Base-by-base conservation (phyloP, 2,797 vertebrate genomes). In the Danio jaintianensis region DNA sequence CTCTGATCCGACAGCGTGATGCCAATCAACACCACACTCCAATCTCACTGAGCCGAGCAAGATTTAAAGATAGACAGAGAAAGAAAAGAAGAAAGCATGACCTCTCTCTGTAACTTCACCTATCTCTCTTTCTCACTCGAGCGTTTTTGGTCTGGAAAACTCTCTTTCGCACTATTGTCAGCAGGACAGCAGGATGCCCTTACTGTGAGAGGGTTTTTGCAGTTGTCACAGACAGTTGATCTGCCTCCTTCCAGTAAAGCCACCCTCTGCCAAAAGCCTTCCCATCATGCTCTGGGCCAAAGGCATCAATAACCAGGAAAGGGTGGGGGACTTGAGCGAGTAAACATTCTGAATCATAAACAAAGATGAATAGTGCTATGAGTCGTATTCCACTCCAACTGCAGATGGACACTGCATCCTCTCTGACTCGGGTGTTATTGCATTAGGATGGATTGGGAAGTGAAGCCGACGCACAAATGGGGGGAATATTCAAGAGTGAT, bases 11-110 rank as follows among this genome's bases (percentile, higher is more conserved):
- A 85, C 91, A 91, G 91, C 89, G 79, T 81, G 91, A 84, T 82
- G 86, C 90, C 90, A 93, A 93, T 94, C 91, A 93, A 91, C 93
- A 89, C 90, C 78, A 83, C 69, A 43, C 68, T 77, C 72, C 12
- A 74, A 76, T 64, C 71, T 81, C 59, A 45, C 80, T 73, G 81
- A 83, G 83, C n/a, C 16, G 20, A 59, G 56, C 20, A 42, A 72
- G 76, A 77, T 81, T 80, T 84, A 86, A 82, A 82, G 59, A 79
- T 59, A 75, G 48, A 67, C 53, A 56, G 70, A 64, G 40, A 52
- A 43, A 47, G 61, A 67, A 85, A 73, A 74, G 64, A 61, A 63
- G 56, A 29, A 18, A 69, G 52, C 13, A 48, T 66, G 64, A 69
- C 73, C 66, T 75, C 72, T 56, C 40, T 38, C 20, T 69, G 36